Percentiles rank a stretch among this genome's conserved stretches.
These are phyloP conservation scores for Eumacrocentrus americanus DNA, from an alignment of 2,888 invertebrate species.

Conservation along the genomic window DNA sequence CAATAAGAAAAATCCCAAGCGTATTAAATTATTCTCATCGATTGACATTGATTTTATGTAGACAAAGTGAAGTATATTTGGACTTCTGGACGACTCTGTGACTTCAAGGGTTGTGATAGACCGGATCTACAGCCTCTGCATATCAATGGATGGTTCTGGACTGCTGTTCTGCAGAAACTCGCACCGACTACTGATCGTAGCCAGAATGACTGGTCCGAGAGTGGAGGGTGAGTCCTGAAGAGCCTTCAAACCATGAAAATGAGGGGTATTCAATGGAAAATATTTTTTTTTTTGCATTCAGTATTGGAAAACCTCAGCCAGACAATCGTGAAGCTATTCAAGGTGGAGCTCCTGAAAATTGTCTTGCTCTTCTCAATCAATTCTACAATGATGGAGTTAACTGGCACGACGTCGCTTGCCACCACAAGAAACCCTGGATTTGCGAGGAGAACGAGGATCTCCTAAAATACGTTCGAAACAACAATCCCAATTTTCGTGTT, in stretches of 20 bases:
- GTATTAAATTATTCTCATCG: too few relatives aligned
- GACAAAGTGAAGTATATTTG: conserved; percentile 85
- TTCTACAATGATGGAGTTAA: conserved; percentile 91
- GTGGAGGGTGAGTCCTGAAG: conserved; percentile 73
- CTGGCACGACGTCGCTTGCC: conserved; percentile 91
- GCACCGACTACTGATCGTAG: conserved; percentile 81
- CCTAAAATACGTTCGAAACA: conserved; percentile 83
- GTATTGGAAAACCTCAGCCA: conserved; percentile 83
- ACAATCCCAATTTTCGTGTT: conserved; percentile 78
- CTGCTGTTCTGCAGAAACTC: conserved; percentile 82
- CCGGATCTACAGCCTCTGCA: conserved; percentile 81
- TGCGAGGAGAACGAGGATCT: conserved; percentile 88
- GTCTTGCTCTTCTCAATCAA: conserved; percentile 83
- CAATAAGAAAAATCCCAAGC: too few relatives aligned
- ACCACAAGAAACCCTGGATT: conserved; percentile 86
- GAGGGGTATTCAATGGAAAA: too few relatives aligned
- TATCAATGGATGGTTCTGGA: conserved; percentile 93
- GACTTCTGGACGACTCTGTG: conserved; percentile 88
- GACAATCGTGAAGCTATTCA: conserved; percentile 85
- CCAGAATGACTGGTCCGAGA: conserved; percentile 88
- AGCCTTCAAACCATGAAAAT: too few relatives aligned
- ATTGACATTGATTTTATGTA: too few relatives aligned
- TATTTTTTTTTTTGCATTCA: conserved; percentile 40
- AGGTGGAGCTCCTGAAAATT: conserved; percentile 85
- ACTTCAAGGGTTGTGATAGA: conserved; percentile 88